Conservation (phyloP, 2,113 vertebrate genomes). For the Rostratula benghalensis region DNA sequence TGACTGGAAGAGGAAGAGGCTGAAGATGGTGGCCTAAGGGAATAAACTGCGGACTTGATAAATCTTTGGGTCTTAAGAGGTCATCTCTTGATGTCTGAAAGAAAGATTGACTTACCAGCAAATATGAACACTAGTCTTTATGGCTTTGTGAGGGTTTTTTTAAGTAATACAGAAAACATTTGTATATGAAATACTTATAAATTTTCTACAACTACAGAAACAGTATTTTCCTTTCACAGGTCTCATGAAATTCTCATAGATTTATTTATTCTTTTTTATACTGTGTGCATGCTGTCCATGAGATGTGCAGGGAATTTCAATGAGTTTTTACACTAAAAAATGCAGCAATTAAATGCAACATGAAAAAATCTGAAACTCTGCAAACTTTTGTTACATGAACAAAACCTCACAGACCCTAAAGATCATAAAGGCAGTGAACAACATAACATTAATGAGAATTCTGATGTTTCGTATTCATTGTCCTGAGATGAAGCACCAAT, state of each 20-base stretch:
- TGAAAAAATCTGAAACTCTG: background rate
- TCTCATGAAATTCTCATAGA: background rate
- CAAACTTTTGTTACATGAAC: background rate
- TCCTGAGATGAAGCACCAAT: background rate
- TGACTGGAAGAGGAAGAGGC: conserved; percentile 79
- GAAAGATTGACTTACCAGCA: conserved; percentile 78
- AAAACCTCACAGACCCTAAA: background rate
- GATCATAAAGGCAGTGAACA: background rate
- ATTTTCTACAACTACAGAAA: background rate
- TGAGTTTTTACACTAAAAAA: background rate
- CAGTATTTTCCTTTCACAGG: background rate
- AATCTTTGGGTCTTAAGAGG: conserved; percentile 81
- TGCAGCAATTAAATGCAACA: background rate
- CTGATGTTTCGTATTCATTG: background rate
- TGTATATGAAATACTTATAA: conserved; percentile 14
- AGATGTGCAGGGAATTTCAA: conserved; percentile 17
- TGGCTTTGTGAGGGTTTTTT: conserved; percentile 39
- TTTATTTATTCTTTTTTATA: conserved; percentile 11
- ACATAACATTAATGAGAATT: background rate
- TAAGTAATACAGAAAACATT: conserved; percentile 45
- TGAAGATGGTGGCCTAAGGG: conserved; percentile 74
- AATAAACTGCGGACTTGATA: conserved; percentile 82
- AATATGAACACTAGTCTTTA: conserved; percentile 67
- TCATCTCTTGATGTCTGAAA: conserved; percentile 78
- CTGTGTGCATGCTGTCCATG: background rate